These are phyloP conservation scores for Semibalanus balanoides DNA, from an alignment of 1,140 invertebrate genomes.

Conservation along the genomic window DNA sequence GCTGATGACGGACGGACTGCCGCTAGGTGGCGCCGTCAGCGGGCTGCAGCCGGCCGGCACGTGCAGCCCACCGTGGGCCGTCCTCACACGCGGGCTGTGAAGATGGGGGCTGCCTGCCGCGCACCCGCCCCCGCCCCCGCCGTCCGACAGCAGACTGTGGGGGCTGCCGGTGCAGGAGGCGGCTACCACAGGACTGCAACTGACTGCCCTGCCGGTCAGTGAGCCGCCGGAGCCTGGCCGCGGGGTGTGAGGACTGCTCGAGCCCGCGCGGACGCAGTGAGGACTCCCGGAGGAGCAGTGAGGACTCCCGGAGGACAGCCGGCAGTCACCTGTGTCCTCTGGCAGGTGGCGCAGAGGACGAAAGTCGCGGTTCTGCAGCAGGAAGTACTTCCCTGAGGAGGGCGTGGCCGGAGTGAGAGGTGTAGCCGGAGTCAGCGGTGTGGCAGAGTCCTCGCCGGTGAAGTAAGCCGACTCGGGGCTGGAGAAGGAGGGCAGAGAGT, in stretches of 20 bases:
- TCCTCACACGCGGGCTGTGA: too few relatives aligned
- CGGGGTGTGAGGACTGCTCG: neutral
- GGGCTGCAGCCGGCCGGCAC: neutral
- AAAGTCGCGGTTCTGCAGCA: constrained; percentile 4
- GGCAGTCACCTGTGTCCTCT: neutral
- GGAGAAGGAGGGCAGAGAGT: neutral
- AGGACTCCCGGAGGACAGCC: neutral
- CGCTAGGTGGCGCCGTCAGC: too few relatives aligned
- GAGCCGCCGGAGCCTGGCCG: neutral
- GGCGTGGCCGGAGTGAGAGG: neutral
- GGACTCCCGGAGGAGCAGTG: neutral
- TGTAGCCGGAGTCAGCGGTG: neutral
- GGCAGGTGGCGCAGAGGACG: neutral
- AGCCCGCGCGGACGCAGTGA: neutral
- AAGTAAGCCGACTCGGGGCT: constrained; percentile 3
- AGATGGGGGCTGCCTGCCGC: too few relatives aligned
- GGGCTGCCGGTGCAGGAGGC: too few relatives aligned
- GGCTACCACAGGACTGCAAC: too few relatives aligned
- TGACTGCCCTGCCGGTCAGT: too few relatives aligned
- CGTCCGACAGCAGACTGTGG: too few relatives aligned
- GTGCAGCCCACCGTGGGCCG: too few relatives aligned
- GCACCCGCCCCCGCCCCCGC: too few relatives aligned
- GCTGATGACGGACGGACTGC: neutral
- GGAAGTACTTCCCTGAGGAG: neutral
- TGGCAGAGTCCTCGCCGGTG: constrained; percentile 1